Percentiles rank a stretch among this genome's conserved stretches.
These are phyloP conservation scores for Semibalanus balanoides DNA, from an alignment of 1,140 invertebrate genomes.

Conservation along the genomic window DNA sequence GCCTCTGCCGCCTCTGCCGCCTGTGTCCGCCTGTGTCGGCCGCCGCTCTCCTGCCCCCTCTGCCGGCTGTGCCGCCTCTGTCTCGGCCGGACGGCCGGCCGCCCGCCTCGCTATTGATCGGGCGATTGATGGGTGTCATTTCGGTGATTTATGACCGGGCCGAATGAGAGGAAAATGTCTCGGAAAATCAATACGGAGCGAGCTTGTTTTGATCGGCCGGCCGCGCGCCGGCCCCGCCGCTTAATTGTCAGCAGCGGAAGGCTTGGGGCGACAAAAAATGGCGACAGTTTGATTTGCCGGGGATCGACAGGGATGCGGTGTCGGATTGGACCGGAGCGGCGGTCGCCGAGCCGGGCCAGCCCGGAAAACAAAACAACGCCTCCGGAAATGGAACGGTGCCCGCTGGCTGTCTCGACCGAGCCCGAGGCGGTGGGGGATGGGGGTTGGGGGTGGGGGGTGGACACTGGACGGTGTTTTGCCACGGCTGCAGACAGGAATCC, in stretches of 20 bases:
- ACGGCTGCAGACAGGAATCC: too few species aligned
- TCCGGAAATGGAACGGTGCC: not conserved
- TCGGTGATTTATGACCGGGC: not conserved
- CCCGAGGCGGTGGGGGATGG: not conserved
- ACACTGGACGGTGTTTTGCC: too few species aligned
- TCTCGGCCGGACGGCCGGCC: not conserved
- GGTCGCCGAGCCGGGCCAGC: too few species aligned
- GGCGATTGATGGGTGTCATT: not conserved
- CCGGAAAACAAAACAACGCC: not conserved
- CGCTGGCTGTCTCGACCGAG: too few species aligned
- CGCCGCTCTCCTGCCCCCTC: not conserved
- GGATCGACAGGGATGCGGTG: slow-evolving; percentile 1
- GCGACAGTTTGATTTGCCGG: not conserved
- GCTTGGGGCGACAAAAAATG: not conserved
- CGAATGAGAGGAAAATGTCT: not conserved
- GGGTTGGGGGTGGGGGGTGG: too few species aligned
- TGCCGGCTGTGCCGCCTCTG: not conserved
- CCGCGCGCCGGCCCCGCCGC: too few species aligned
- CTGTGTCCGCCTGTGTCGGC: too few species aligned
- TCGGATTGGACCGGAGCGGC: not conserved
- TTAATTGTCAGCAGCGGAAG: not conserved
- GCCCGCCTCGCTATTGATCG: not conserved
- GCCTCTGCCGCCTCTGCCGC: too few species aligned
- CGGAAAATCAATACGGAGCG: not conserved
- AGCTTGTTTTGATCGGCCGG: not conserved